Conservation (phyloP, 2,888 invertebrate genomes). For the Leucozona laternaria region DNA sequence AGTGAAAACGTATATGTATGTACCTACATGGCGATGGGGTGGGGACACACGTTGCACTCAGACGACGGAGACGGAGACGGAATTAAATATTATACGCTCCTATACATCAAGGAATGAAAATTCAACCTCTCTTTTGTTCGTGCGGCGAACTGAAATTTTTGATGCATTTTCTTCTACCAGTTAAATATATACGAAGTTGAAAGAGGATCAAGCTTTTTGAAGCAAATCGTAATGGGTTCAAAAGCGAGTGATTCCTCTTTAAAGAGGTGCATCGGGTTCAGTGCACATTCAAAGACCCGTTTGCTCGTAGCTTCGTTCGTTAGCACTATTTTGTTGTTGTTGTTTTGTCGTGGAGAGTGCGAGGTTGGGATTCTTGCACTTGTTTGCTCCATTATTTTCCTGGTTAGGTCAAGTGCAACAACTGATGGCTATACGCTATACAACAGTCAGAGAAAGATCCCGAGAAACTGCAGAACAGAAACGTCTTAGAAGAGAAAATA, state of each 20-base stretch:
- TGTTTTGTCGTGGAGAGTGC: neutral
- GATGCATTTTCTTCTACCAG: slow-evolving; percentile 37
- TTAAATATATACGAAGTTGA: neutral
- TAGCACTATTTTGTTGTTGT: neutral
- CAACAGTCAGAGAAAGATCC: neutral
- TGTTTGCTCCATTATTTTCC: slow-evolving; percentile 45
- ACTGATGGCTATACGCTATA: slow-evolving; percentile 7
- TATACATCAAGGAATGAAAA: slow-evolving; percentile 1
- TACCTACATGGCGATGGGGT: neutral
- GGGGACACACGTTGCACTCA: neutral
- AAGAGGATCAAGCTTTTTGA: neutral
- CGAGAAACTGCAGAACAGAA: slow-evolving; percentile 21
- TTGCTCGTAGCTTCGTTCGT: neutral
- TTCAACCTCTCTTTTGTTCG: slow-evolving; percentile 22
- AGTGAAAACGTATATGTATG: neutral
- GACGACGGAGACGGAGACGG: neutral
- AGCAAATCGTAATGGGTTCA: slow-evolving; percentile 4
- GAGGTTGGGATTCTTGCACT: slow-evolving; percentile 3
- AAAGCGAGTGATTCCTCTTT: slow-evolving; percentile 29
- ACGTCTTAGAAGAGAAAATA: slow-evolving; percentile 24
- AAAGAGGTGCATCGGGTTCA: slow-evolving; percentile 51
- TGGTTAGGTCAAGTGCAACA: slow-evolving; percentile 37
- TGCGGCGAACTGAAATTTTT: slow-evolving; percentile 26
- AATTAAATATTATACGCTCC: slow-evolving; percentile 14
- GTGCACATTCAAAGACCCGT: slow-evolving; percentile 55